These are phyloP conservation scores for Agrochola circellaris DNA, from an alignment of 2,888 invertebrate genomes.

Conservation along the genomic window DNA sequence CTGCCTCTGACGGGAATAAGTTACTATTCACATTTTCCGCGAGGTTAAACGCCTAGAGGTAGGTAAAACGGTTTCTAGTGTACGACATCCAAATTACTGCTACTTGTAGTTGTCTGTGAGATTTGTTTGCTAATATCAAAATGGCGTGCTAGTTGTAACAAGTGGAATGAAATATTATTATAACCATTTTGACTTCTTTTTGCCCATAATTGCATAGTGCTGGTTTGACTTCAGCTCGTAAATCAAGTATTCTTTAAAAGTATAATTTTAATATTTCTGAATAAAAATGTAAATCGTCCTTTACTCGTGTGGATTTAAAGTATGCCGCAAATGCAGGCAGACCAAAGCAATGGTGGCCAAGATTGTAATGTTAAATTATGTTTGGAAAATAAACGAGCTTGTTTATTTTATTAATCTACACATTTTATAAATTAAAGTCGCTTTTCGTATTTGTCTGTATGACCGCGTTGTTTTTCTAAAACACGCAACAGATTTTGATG, in stretches of 20 bases:
- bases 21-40: conserved; percentile 62
- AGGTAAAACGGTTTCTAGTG: conserved; percentile 57
- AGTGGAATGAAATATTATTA: neutral
- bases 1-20: conserved; percentile 62
- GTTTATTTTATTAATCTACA: conserved; percentile 29
- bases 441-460: too few relatives aligned
- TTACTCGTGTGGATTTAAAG: conserved; percentile 55
- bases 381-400: conserved; percentile 26
- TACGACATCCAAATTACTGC: conserved; percentile 55
- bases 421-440: too few relatives aligned
- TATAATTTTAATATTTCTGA: neutral
- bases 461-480: too few relatives aligned
- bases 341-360: conserved; percentile 58
- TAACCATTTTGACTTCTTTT: conserved; percentile 13
- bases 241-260: neutral
- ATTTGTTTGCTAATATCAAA: conserved; percentile 52
- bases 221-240: neutral
- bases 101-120: conserved; percentile 41
- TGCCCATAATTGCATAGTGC: neutral
- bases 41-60: conserved; percentile 51
- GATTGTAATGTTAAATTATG: conserved; percentile 53
- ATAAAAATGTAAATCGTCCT: conserved; percentile 40
- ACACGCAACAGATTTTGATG: too few relatives aligned
- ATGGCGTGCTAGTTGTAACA: conserved; percentile 27
- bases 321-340: conserved; percentile 60